Evolutionary conservation across 1,140 invertebrate genomes (phyloP).

Genomic region (Drosophila athabasca): DNA sequence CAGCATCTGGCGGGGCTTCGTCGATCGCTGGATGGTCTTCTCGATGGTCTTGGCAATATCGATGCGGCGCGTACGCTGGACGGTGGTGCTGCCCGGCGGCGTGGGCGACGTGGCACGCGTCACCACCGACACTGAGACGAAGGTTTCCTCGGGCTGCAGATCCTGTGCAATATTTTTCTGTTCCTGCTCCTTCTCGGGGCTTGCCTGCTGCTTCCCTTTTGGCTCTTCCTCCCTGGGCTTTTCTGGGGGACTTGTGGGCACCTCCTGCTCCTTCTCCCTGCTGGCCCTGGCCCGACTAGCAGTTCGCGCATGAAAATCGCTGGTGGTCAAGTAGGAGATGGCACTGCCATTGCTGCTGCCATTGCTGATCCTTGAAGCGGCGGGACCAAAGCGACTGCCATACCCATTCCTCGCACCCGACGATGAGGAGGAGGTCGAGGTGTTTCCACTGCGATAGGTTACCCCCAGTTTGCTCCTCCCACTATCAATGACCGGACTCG

Average conservation of each 20-base stretch:
- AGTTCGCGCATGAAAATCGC: conserved; percentile 74
- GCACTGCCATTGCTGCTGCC: conserved; percentile 36
- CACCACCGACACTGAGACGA: conserved; percentile 86
- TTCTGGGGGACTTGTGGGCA: conserved; percentile 5
- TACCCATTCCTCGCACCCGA: conserved; percentile 47
- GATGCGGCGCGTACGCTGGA: conserved; percentile 87
- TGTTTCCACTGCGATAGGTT: conserved; percentile 43
- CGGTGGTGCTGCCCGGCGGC: conserved; percentile 86
- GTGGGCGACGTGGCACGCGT: conserved; percentile 91
- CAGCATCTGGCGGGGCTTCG: conserved; percentile 85
- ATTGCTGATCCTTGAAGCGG: conserved; percentile 14
- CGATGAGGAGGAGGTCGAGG: conserved; percentile 27
- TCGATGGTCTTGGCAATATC: conserved; percentile 89
- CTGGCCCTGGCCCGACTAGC: conserved; percentile 68
- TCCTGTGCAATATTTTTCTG: background rate
- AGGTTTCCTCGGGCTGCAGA: conserved; percentile 66
- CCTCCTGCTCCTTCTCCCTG: conserved; percentile 65
- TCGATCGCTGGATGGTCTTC: conserved; percentile 86
- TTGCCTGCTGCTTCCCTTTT: conserved; percentile 14
- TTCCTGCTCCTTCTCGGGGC: background rate
- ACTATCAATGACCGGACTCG: conserved; percentile 68
- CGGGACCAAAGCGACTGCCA: conserved; percentile 53
- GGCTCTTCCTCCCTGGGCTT: conserved; percentile 12
- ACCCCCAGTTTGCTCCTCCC: conserved; percentile 56
- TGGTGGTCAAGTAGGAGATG: conserved; percentile 77